Evolutionary conservation across 2,797 vertebrate genomes (phyloP).

Genomic region (Thunnus albacares): DNA sequence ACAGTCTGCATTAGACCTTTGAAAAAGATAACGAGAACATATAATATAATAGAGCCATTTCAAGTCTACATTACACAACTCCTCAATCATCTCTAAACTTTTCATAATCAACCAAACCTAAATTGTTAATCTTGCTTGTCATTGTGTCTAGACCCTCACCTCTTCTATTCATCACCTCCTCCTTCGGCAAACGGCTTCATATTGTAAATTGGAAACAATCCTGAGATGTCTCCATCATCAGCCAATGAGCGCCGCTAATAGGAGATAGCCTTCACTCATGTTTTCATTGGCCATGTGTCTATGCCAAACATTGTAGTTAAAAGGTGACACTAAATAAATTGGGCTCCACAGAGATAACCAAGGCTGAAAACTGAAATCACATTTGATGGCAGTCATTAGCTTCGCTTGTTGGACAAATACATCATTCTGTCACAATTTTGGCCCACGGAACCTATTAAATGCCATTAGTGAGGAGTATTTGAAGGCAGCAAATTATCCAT

Average conservation of each 20-base stretch:
- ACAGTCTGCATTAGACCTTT: background rate
- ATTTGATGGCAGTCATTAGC: slow-evolving; percentile 88
- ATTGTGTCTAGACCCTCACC: slow-evolving; percentile 46
- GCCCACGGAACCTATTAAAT: slow-evolving; percentile 83
- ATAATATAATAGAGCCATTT: slow-evolving; percentile 14
- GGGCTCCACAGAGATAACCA: slow-evolving; percentile 81
- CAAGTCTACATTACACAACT: slow-evolving; percentile 70
- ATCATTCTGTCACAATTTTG: slow-evolving; percentile 85
- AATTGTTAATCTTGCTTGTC: slow-evolving; percentile 52
- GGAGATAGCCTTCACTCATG: slow-evolving; percentile 72
- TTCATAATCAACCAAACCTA: slow-evolving; percentile 30
- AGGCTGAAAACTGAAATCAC: slow-evolving; percentile 83
- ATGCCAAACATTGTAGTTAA: slow-evolving; percentile 81
- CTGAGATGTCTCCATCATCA: slow-evolving; percentile 68
- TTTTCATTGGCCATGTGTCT: slow-evolving; percentile 78
- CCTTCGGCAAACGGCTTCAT: slow-evolving; percentile 48
- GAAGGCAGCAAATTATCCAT: slow-evolving; percentile 76
- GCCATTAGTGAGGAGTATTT: slow-evolving; percentile 77
- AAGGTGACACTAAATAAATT: slow-evolving; percentile 88
- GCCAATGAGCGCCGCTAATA: slow-evolving; percentile 77
- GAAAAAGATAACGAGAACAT: slow-evolving; percentile 64
- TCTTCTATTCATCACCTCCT: slow-evolving; percentile 63
- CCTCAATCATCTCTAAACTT: slow-evolving; percentile 69
- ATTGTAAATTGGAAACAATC: slow-evolving; percentile 70
- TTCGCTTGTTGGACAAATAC: slow-evolving; percentile 81